Evolutionary conservation across 1,140 invertebrate genomes (phyloP), one percentile per base, ranked within the genome.

Genomic region (Leptopilina boulardi): DNA sequence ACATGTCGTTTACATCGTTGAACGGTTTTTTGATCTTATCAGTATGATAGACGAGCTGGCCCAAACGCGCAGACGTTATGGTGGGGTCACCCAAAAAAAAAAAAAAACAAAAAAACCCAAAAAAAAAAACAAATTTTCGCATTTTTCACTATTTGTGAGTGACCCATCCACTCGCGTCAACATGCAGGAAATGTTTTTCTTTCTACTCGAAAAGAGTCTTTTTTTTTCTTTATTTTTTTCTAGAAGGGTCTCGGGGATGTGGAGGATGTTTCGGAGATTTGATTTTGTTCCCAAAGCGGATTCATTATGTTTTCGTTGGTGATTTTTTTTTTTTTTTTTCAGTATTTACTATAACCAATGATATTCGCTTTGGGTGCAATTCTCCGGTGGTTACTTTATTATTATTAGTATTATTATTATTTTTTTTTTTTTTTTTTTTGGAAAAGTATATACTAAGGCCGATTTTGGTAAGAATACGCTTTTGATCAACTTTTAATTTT

Each of bases 401-500:
- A 3, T 6, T 9, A 9, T 26, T 59, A 21, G 41, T 2, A 34
- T 73, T 42, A 9, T 75, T 51, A 13, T 13, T 23, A 19, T 51
- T 56, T n/a, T 5, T 56, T 30, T 70, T 47, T 70, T 70, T 3
- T 56, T 66, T 66, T 44, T 83, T 82, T 71, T 78, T 82, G 86
- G 86, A 89, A 89, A 89, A 89, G 87, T 89, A 88, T 89, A 89
- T 87, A 88, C 88, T 89, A 89, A 89, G 88, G 88, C 88, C 88
- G 87, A 89, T 89, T 89, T 88, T 89, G 87, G 87, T 89, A 88
- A 88, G 87, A 89, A 89, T 89, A 89, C 86, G 85, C 85, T 89
- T 89, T 89, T 88, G 87, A 88, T 89, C 84, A 89, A 88, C 85
- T 88, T 89, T 89, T 89, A 86, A 86, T 88, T 89, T 89, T 89